A percentile compares a stretch with the other conserved stretches of the same genome.
Conservation (phyloP, 2,797 vertebrate species). For the Enteromius paludinosus region DNA sequence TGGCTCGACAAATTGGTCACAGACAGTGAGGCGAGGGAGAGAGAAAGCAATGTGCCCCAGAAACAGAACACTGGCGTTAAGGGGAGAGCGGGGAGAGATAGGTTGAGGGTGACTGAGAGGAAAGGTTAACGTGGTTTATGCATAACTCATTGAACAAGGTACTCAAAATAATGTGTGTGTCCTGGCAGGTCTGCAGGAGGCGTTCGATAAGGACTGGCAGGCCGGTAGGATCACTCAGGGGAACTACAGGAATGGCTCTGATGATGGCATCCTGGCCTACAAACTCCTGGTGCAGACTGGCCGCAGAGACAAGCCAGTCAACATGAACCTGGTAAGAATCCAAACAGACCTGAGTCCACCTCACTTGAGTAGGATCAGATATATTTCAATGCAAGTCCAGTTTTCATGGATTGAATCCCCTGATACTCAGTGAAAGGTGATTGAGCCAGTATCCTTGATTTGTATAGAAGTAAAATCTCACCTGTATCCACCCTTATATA, state of each 20-base stretch:
- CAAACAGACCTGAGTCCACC: not conserved
- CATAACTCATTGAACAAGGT: constrained; percentile 1
- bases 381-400: not conserved
- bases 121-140: constrained; percentile 14
- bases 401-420: not conserved
- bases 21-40: constrained; percentile 78
- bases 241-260: constrained; percentile 92
- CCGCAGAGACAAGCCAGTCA: constrained; percentile 90
- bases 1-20: constrained; percentile 83
- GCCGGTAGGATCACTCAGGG: constrained; percentile 87
- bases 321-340: constrained; percentile 86
- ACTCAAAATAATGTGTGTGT: constrained; percentile 26
- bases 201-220: constrained; percentile 95
- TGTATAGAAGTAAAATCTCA: not conserved
- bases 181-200: constrained; percentile 89
- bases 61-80: constrained; percentile 75
- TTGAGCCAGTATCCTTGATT: not conserved
- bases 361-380: not conserved
- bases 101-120: constrained; percentile 50
- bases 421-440: not conserved
- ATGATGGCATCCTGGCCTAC: constrained; percentile 92
- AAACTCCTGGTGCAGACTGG: constrained; percentile 97
- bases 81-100: constrained; percentile 59
- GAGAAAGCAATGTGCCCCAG: constrained; percentile 80
- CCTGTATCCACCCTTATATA: not conserved